Base-by-base conservation (phyloP, 2,888 invertebrate species). In the Pollenia angustigena region DNA sequence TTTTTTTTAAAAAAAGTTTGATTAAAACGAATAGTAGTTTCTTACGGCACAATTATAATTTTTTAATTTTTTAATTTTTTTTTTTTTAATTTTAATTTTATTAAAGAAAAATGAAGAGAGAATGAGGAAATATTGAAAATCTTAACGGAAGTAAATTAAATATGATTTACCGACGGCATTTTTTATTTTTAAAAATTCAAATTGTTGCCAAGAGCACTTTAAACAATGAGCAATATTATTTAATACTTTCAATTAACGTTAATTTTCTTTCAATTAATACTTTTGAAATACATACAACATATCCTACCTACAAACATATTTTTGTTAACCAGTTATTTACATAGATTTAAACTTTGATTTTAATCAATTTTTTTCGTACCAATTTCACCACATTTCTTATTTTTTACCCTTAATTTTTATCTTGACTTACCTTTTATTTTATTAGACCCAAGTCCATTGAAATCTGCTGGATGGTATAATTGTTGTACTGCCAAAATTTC, bases 401-500 rank as follows among this genome's bases (percentile, higher is more conserved):
- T 60, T 50, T 42, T n/a, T n/a, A n/a, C n/a, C n/a, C n/a, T n/a
- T 52, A 16, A 4, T 11, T n/a, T 4, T 2, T n/a, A 58, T 8
- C 16, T 2, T 9, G 48, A 74, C 81, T 78, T 74, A 87, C 87
- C 87, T 87, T 69, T 87, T n/a, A 85, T 87, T 87, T 87, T 87
- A 87, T 87, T 86, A 81, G 86, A 86, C 80, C 75, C 86, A 23
- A 83, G 64, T 58, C 71, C 76, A 11, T 71, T 75, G 50, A 83
- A 86, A 83, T 86, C 86, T 50, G 83, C 56, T 72, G 86, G 86
- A 81, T 91, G 88, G 78, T 84, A 88, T 46, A 86, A 81, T 60
- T 87, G 84, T 75, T 88, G 87, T 69, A 87, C 85, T 71, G 88
- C 87, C 79, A 88, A 75, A 56, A 88, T 83, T 87, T 88, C 88